Conservation (phyloP, 2,113 vertebrate genomes). For the Xenopus tropicalis region DNA sequence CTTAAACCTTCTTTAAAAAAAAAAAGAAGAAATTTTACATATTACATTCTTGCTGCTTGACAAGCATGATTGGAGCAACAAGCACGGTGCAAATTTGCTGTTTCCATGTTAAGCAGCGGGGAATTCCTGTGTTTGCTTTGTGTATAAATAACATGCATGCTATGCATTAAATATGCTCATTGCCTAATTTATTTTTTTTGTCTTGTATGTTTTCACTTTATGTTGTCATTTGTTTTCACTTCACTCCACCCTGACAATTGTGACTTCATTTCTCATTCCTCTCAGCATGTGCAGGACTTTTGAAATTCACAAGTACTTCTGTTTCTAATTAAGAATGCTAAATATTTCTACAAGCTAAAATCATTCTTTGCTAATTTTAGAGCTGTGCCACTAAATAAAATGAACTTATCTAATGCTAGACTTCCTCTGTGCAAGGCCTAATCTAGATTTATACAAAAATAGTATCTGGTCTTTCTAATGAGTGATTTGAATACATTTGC, state of each 20-base stretch:
- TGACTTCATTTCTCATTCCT: conserved; percentile 51
- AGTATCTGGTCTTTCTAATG: too few species aligned
- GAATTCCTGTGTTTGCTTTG: conserved; percentile 62
- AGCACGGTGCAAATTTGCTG: conserved; percentile 62
- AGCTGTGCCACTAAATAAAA: conserved; percentile 44
- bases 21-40: too few species aligned
- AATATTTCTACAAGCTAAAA: conserved; percentile 62
- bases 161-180: conserved; percentile 53
- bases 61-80: conserved; percentile 69
- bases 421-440: too few species aligned
- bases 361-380: conserved; percentile 68
- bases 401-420: too few species aligned
- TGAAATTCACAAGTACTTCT: conserved; percentile 68
- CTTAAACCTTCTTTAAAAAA: too few species aligned
- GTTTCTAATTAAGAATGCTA: conserved; percentile 71
- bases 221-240: conserved; percentile 49
- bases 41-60: not conserved
- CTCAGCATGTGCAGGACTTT: conserved; percentile 55
- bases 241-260: conserved; percentile 52
- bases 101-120: conserved; percentile 49
- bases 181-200: conserved; percentile 57
- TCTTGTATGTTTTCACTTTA: not conserved
- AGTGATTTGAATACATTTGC: too few species aligned
- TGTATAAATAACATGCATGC: conserved; percentile 41
- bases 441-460: too few species aligned